A percentile compares a stretch with the other conserved stretches of the same genome.
Evolutionary conservation across 2,113 vertebrate species (phyloP).

Genomic region (Pygathrix nemaeus): DNA sequence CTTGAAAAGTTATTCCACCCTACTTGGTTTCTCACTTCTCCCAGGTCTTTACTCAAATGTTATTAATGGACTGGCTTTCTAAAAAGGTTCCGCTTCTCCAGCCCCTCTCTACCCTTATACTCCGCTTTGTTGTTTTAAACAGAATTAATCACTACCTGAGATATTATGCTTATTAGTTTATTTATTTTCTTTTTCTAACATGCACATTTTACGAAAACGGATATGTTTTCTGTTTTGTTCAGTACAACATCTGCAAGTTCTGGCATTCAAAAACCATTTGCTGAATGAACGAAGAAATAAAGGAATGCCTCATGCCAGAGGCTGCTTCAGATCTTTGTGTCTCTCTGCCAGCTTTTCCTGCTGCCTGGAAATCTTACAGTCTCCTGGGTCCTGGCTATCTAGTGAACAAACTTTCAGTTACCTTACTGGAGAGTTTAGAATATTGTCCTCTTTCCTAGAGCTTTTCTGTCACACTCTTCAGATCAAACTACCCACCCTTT

Average conservation of each 20-base stretch:
- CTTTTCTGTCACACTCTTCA: neutral
- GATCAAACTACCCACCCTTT: neutral
- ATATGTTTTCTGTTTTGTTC: neutral
- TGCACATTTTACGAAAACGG: neutral
- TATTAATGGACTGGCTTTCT: neutral
- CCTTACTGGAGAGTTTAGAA: neutral
- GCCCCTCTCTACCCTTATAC: neutral
- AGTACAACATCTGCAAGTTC: neutral
- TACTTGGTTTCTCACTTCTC: neutral
- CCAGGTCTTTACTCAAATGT: neutral
- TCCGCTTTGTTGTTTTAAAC: neutral
- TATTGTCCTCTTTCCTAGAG: neutral
- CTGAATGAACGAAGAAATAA: neutral
- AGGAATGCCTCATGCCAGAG: neutral
- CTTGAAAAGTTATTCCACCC: neutral
- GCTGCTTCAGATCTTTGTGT: neutral
- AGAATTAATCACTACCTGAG: neutral
- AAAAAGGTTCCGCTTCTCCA: neutral
- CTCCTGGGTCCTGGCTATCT: neutral
- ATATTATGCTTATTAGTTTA: neutral
- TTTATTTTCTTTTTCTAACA: neutral
- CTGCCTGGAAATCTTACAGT: neutral
- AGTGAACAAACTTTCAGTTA: neutral
- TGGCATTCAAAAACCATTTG: neutral
- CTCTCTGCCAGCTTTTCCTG: neutral